These are phyloP conservation scores for Drepana falcataria DNA, from an alignment of 2,888 invertebrate species.

Conservation along the genomic window DNA sequence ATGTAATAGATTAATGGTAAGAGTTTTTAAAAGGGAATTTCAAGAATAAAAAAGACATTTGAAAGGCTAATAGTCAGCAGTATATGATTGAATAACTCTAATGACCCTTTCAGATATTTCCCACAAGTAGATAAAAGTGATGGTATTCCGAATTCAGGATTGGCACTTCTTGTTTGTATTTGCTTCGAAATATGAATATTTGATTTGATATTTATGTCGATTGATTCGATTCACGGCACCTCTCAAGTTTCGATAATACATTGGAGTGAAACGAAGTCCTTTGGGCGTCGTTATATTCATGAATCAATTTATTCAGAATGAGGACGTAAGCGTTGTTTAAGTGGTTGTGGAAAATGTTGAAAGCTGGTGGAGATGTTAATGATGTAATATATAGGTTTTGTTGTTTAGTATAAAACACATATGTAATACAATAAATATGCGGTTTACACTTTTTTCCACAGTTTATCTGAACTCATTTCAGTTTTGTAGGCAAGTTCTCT, in stretches of 20 bases:
- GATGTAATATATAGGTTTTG: too few relatives aligned
- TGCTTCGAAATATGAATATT: neutral
- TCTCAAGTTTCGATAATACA: neutral
- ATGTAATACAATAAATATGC: too few relatives aligned
- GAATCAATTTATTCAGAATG: neutral
- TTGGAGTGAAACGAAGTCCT: neutral
- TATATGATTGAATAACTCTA: neutral
- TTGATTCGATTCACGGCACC: neutral
- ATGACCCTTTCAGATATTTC: neutral
- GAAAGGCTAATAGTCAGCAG: too few relatives aligned
- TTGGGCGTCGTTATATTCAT: neutral
- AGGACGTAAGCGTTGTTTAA: neutral
- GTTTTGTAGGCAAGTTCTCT: too few relatives aligned
- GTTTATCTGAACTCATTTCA: too few relatives aligned
- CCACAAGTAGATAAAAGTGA: neutral
- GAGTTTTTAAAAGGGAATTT: too few relatives aligned
- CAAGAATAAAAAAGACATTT: too few relatives aligned
- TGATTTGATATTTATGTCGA: neutral
- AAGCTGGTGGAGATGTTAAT: too few relatives aligned
- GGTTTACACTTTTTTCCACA: too few relatives aligned
- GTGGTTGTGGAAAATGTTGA: too few relatives aligned
- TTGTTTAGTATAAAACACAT: too few relatives aligned
- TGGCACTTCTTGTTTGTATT: neutral
- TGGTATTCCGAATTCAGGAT: neutral
- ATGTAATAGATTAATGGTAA: too few relatives aligned